These are phyloP conservation scores for Larimichthys crocea DNA, from an alignment of 2,113 vertebrate species.

Conservation along the genomic window DNA sequence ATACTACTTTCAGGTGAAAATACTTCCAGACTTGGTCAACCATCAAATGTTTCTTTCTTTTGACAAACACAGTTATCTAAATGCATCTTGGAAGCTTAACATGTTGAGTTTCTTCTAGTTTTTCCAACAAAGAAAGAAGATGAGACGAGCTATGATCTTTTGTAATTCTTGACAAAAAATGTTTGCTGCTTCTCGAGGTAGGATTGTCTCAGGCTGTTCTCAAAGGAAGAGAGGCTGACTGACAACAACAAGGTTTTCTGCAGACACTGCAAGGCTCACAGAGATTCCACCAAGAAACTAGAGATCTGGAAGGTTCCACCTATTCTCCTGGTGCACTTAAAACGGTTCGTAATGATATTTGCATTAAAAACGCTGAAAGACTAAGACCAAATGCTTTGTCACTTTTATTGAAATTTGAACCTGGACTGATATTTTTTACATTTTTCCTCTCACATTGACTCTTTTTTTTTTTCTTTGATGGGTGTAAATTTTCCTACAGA, in stretches of 20 bases:
- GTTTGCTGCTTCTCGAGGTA: slow-evolving; percentile 53
- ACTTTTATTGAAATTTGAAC: neutral
- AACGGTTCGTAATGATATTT: slow-evolving; percentile 85
- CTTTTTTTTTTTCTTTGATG: neutral
- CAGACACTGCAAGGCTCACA: slow-evolving; percentile 94
- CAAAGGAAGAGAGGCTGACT: slow-evolving; percentile 96
- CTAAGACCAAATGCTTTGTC: neutral
- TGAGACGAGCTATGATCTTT: neutral
- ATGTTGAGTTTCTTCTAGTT: no score
- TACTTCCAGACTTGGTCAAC: no score
- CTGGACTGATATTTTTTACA: neutral
- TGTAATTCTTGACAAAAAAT: neutral
- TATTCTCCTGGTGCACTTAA: slow-evolving; percentile 95
- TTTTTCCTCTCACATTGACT: neutral
- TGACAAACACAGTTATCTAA: no score
- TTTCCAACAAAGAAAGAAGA: neutral
- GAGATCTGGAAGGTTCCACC: slow-evolving; percentile 99
- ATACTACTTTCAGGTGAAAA: no score
- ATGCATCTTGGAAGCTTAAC: no score
- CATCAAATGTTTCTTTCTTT: no score
- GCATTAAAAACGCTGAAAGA: neutral
- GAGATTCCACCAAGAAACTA: slow-evolving; percentile 97
- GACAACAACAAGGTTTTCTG: slow-evolving; percentile 98
- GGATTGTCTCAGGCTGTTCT: slow-evolving; percentile 98
- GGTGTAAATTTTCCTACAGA: slow-evolving; percentile 74